Evolutionary conservation across 2,113 vertebrate species (phyloP).

Genomic region (Pseudopodoces humilis): DNA sequence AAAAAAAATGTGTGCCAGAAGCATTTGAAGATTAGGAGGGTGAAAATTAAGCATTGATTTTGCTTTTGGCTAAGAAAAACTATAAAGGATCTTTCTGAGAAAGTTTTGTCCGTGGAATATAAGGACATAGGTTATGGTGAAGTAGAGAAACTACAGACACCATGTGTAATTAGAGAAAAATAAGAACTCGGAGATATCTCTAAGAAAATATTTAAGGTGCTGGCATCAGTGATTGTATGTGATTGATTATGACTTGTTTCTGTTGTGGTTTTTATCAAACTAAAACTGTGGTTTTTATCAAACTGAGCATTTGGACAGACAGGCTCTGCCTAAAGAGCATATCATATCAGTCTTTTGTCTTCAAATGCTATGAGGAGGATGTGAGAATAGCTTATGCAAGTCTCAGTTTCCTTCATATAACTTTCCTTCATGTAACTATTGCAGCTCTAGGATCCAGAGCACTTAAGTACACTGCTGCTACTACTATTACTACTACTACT

Average conservation of each 20-base stretch:
- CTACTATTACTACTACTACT: too few species aligned
- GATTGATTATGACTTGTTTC: neutral
- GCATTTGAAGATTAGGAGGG: neutral
- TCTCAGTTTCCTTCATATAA: neutral
- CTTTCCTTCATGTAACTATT: neutral
- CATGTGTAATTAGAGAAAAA: neutral
- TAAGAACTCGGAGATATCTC: neutral
- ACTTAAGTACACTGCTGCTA: neutral
- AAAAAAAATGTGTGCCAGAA: neutral
- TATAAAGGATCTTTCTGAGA: neutral
- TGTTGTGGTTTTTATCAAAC: neutral
- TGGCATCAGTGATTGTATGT: neutral
- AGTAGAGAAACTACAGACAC: neutral
- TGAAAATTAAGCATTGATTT: neutral
- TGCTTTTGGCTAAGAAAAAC: neutral
- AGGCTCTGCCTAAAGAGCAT: neutral
- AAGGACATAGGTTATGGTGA: neutral
- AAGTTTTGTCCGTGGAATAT: neutral
- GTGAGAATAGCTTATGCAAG: neutral
- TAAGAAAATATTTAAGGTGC: neutral
- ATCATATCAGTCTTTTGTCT: neutral
- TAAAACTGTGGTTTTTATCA: too few species aligned
- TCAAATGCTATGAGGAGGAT: neutral
- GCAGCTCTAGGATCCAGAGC: neutral
- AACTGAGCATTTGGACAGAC: neutral